These are phyloP conservation scores for Lingula anatina DNA, from an alignment of 2,888 invertebrate genomes.

Conservation along the genomic window DNA sequence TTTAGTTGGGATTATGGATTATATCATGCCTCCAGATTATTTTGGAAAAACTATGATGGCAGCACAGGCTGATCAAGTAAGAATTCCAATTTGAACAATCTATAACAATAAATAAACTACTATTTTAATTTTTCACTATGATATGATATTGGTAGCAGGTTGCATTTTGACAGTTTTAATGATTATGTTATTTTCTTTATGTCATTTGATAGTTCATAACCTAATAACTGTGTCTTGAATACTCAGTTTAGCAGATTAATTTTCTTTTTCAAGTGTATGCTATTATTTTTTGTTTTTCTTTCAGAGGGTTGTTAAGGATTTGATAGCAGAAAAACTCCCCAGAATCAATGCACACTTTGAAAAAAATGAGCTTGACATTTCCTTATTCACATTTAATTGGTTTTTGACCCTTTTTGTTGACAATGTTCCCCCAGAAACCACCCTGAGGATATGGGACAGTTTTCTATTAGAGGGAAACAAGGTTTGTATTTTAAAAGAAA, in stretches of 20 bases:
- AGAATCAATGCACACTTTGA: conserved; percentile 53
- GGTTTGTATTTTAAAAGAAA: conserved; percentile 30
- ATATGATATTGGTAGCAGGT: no score
- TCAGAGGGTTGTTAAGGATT: conserved; percentile 56
- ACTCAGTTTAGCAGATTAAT: no score
- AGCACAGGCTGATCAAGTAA: conserved; percentile 58
- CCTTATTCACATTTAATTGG: conserved; percentile 58
- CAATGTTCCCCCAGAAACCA: conserved; percentile 55
- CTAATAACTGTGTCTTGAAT: no score
- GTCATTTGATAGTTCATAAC: no score
- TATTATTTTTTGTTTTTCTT: no score
- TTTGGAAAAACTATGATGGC: conserved; percentile 56
- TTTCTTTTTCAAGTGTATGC: no score
- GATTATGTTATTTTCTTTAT: no score
- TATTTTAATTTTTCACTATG: no score
- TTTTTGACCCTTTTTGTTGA: conserved; percentile 59
- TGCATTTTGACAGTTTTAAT: no score
- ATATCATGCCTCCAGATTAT: conserved; percentile 57
- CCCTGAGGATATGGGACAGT: conserved; percentile 57
- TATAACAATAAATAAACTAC: no score
- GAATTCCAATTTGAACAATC: no score
- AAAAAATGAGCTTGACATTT: conserved; percentile 52
- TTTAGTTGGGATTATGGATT: conserved; percentile 56
- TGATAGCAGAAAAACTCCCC: conserved; percentile 57
- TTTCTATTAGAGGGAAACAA: conserved; percentile 59